Percentiles rank a stretch among this genome's conserved stretches.
Evolutionary conservation across 2,797 vertebrate species (phyloP).

Genomic region (Falco concolor): DNA sequence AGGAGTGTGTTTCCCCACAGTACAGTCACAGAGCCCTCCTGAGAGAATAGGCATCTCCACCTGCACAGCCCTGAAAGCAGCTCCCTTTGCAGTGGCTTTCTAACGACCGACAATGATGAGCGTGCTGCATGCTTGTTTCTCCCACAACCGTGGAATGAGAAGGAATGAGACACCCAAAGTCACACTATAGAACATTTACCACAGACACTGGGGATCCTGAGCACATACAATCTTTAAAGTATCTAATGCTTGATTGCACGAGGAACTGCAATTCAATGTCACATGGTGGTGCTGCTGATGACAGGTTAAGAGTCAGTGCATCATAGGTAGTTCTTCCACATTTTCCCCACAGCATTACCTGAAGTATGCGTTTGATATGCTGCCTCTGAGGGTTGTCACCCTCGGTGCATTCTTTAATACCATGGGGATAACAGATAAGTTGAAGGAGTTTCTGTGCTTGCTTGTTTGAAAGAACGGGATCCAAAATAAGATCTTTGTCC

Average conservation of each 20-base stretch:
- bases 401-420: constrained; percentile 65
- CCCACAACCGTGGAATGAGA: neutral
- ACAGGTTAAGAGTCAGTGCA: neutral
- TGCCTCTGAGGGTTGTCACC: constrained; percentile 74
- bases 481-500: constrained; percentile 77
- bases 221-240: neutral
- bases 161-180: neutral
- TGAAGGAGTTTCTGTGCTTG: constrained; percentile 76
- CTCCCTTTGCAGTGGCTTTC: neutral
- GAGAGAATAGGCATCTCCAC: neutral
- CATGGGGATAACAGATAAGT: constrained; percentile 77
- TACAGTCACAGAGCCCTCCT: neutral
- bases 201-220: neutral
- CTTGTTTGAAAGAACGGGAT: constrained; percentile 77
- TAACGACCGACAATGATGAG: neutral
- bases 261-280: neutral
- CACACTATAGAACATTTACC: neutral
- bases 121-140: neutral
- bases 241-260: neutral
- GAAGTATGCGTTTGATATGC: constrained; percentile 74
- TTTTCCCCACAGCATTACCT: constrained; percentile 35
- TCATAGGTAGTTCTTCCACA: neutral
- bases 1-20: neutral
- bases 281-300: neutral
- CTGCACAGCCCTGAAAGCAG: neutral